Evolutionary conservation across 2,797 vertebrate genomes (phyloP), one percentile per base, ranked within the genome.

Genomic region (Spinus pinus): DNA sequence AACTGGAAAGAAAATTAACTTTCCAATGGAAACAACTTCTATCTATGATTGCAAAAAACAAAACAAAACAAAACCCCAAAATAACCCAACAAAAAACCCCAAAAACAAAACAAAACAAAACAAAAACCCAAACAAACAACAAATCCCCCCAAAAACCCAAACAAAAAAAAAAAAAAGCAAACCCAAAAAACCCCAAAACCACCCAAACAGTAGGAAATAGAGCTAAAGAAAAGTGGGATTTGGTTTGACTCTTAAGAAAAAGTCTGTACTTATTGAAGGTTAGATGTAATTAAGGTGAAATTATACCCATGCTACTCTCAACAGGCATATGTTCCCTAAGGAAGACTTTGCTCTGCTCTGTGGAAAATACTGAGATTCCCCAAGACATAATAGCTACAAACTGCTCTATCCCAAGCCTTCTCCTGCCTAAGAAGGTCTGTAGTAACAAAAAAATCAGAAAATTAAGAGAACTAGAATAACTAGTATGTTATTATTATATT

Each of bases 261-360:
- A 20, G 6, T 39, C 57, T 60, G 17, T 58, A 27, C 35, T 58
- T 37, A 27, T 8, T 58, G 35, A 17, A 58, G 35, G 17, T 60
- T 60, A 60, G 12, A 39, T 39, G 35, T 60, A 60, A 20, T 60
- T 20, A 39, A 39, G 3, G 25, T 39, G 35, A 39, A 60, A 60
- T 60, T 20, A 28, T 39, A 39, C 12, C 35, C 25, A 60, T 28
- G 57, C 18, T 60, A 60, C 12, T 28, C 35, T 39, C 35, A 28
- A 60, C 12, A 60, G 25, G 25, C 18, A 39, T 39, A 14, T 56
- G 14, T 28, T 39, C 18, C 24, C 25, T 65, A 18, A 23, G 70
- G 31, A 69, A 86, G 21, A 24, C 6, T 79, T 50, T 0, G 0
- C 7, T 28, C 28, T 41, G 12, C n/a, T 62, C 13, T 41, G 10